A percentile compares a stretch with the other conserved stretches of the same genome.
These are phyloP conservation scores for Spizaetus ornatus DNA, from an alignment of 2,113 vertebrate species.

Conservation along the genomic window DNA sequence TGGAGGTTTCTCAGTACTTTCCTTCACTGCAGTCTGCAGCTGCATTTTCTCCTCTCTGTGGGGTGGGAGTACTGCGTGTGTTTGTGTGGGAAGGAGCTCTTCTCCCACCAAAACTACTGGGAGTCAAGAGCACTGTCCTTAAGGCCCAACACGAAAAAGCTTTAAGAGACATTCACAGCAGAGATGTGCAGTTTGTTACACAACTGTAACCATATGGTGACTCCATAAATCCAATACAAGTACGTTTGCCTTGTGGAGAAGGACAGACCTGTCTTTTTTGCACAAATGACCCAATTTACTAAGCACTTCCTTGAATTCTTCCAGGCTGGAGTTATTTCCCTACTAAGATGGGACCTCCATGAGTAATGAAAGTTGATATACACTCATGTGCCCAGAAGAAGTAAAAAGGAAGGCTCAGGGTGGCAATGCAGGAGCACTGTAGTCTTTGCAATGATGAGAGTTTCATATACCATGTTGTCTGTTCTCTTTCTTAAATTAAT, in stretches of 20 bases:
- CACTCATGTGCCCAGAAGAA: background rate
- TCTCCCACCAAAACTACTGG: background rate
- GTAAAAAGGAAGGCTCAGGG: background rate
- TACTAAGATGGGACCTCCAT: background rate
- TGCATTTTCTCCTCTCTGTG: background rate
- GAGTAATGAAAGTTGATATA: background rate
- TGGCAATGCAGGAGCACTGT: background rate
- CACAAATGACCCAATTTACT: background rate
- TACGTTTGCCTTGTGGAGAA: background rate
- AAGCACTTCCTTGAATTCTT: background rate
- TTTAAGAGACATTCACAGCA: background rate
- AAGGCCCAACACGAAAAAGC: background rate
- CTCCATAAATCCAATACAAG: background rate
- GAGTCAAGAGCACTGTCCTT: background rate
- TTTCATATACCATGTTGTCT: background rate
- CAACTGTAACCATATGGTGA: background rate
- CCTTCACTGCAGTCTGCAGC: background rate
- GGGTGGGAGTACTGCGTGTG: fast-evolving
- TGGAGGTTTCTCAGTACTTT: background rate
- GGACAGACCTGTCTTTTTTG: background rate
- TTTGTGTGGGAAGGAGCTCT: background rate
- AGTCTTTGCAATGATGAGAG: background rate
- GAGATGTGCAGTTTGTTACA: background rate
- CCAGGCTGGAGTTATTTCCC: background rate
- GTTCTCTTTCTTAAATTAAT: background rate